phyloP scores from a whole-genome alignment of 2,888 invertebrate species.

The Amphipyra tragopoginis region DNA sequence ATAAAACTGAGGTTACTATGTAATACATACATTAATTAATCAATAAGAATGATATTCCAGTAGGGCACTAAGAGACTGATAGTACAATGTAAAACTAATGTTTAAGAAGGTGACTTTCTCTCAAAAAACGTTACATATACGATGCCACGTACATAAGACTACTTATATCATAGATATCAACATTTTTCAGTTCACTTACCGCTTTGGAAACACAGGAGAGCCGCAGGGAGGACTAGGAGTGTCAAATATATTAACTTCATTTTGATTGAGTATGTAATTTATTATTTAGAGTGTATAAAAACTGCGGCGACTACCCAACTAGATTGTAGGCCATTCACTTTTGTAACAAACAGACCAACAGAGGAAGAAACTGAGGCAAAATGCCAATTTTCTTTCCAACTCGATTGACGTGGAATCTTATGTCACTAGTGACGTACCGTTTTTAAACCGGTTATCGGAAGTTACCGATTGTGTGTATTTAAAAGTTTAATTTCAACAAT shows the following conservation, averaged over 20 bases:
- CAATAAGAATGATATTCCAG: neutral
- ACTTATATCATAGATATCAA: conserved; percentile 58
- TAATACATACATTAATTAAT: conserved; percentile 5
- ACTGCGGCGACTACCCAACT: conserved; percentile 69
- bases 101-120: conserved; percentile 64
- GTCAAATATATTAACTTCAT: conserved; percentile 93
- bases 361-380: conserved; percentile 77
- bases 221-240: conserved; percentile 92
- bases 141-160: conserved; percentile 84
- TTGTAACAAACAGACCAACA: conserved; percentile 75
- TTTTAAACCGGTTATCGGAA: conserved; percentile 47
- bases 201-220: conserved; percentile 92
- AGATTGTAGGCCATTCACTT: conserved; percentile 84
- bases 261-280: conserved; percentile 70
- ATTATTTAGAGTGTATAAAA: conserved; percentile 65
- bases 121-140: conserved; percentile 68
- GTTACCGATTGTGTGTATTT: neutral
- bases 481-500: neutral
- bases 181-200: conserved; percentile 90
- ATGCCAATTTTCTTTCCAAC: conserved; percentile 88
- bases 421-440: conserved; percentile 78
- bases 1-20: conserved; percentile 25
- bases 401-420: conserved; percentile 89
- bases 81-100: neutral
- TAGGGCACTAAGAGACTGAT: neutral